Evolutionary conservation across 2,113 vertebrate genomes (phyloP), one percentile per base, ranked within the genome.

Genomic region (Neofelis nebulosa): DNA sequence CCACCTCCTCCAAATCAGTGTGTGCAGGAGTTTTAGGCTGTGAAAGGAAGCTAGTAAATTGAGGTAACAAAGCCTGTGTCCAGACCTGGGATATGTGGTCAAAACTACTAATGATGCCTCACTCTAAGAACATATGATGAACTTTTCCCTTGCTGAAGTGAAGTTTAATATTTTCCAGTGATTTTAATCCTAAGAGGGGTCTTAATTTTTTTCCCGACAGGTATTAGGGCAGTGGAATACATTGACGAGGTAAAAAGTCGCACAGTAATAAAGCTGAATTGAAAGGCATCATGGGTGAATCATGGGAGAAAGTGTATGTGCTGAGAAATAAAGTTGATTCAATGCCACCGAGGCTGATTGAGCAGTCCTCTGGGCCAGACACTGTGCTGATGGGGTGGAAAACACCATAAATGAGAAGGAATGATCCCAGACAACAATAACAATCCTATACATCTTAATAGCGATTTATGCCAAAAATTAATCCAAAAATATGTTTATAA

Each of bases 271-370:
- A 84, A 33, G 27, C 18, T 15, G 76, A 80, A 38, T 55, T 55
- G 57, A 83, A 92, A 94, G 52, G 76, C 73, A 5, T 1, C 23
- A 11, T 27, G 19, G 7, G 7, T 15, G 82, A 65, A 52, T 80
- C 45, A 38, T n/a, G 8, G 15, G 68, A 89, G 87, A n/a, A 91
- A 69, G 15, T 4, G 38, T 61, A 0, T 27, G 29, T 73, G 45
- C 33, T 81, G 48, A 91, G 48, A 89, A 90, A 55, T 74, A 68
- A 89, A 97, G 52, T 86, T 50, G 73, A 90, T 83, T 81, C 16
- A 16, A 18, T 57, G 73, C 25, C 36, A 48, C n/a, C 61, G 38
- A 89, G 3, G 12, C 48, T 7, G 13, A 57, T 7, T 29, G 63
- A 84, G 29, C 21, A 31, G 19, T 6, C 19, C 65, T 69, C 65